phyloP scores from a whole-genome alignment of 2,113 vertebrate species.

The Petroica traversi region DNA sequence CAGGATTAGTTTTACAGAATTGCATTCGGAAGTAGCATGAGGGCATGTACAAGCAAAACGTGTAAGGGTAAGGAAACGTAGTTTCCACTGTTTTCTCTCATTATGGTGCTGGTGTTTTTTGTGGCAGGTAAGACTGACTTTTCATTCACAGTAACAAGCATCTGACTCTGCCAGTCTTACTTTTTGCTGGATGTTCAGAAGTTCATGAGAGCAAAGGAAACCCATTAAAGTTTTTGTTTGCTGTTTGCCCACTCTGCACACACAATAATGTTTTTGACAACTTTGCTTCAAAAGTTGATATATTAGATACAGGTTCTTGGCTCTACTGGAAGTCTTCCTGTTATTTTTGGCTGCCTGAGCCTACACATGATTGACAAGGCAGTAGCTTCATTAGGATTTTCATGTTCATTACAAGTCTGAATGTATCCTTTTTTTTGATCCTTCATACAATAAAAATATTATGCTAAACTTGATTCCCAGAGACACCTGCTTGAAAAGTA shows the following conservation, averaged over 20 bases:
- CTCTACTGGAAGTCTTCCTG: neutral
- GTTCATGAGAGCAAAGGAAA: neutral
- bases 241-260: neutral
- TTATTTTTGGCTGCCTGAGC: constrained; percentile 11
- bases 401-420: neutral
- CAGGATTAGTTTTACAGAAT: neutral
- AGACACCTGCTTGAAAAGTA: neutral
- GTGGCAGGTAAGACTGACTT: neutral
- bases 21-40: neutral
- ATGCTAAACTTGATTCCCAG: neutral
- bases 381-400: neutral
- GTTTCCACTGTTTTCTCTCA: neutral
- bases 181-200: neutral
- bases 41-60: fast-evolving
- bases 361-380: neutral
- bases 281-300: neutral
- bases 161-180: neutral
- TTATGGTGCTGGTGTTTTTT: neutral
- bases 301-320: neutral
- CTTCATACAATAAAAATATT: neutral
- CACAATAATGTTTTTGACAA: neutral
- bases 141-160: neutral
- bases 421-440: neutral
- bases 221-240: neutral
- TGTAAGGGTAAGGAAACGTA: neutral